A percentile compares a stretch with the other conserved stretches of the same genome.
Evolutionary conservation across 1,140 invertebrate genomes (phyloP).

Genomic region (Epicauta chinensis): DNA sequence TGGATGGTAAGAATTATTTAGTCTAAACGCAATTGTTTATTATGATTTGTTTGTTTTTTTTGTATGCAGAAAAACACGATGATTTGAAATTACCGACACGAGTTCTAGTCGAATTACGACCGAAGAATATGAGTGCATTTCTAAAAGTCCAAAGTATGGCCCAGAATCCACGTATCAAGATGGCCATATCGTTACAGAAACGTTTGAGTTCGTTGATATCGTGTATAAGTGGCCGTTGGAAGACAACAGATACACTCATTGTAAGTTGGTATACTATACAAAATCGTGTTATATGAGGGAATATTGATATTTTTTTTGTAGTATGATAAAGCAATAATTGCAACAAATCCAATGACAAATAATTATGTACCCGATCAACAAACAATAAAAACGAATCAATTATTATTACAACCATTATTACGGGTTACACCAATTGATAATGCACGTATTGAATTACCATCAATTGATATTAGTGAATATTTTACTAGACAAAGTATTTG

Average conservation of each 20-base stretch:
- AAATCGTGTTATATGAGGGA: neutral
- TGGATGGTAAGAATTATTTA: constrained; percentile 65
- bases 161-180: constrained; percentile 83
- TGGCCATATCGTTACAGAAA: constrained; percentile 68
- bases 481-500: constrained; percentile 68
- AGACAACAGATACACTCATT: constrained; percentile 42
- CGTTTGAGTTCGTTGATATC: constrained; percentile 64
- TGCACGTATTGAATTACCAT: constrained; percentile 58
- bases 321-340: constrained; percentile 32
- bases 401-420: constrained; percentile 29
- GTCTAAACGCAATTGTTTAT: neutral
- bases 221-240: constrained; percentile 75
- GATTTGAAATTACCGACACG: constrained; percentile 74
- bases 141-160: constrained; percentile 75
- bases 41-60: constrained; percentile 8
- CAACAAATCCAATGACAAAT: constrained; percentile 21
- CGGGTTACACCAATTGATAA: constrained; percentile 49
- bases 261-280: constrained; percentile 8
- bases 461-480: constrained; percentile 66
- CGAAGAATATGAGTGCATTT: constrained; percentile 74
- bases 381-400: constrained; percentile 23
- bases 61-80: constrained; percentile 62
- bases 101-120: constrained; percentile 69
- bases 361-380: constrained; percentile 29
- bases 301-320: constrained; percentile 10